Percentiles rank a stretch among this genome's conserved stretches.
Evolutionary conservation across 2,797 vertebrate species (phyloP).

Genomic region (Acanthurus lineatus): DNA sequence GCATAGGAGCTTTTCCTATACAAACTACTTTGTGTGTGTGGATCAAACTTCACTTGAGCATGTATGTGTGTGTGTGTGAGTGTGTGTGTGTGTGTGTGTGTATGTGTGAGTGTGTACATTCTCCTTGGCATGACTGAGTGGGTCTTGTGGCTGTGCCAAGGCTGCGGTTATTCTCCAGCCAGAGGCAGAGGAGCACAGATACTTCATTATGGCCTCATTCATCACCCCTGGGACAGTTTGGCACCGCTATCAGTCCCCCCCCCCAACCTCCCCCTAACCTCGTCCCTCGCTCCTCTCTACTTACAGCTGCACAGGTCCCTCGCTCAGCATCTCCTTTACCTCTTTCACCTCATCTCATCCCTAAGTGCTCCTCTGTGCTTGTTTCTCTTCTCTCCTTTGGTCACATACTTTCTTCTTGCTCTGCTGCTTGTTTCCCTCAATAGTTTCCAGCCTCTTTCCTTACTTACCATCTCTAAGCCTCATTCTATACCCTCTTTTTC

Average conservation of each 20-base stretch:
- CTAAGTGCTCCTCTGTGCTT: slow-evolving; percentile 20
- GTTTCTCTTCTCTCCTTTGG: slow-evolving; percentile 22
- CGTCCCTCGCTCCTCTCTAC: slow-evolving; percentile 39
- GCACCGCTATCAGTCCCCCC: slow-evolving; percentile 59
- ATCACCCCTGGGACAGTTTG: slow-evolving; percentile 82
- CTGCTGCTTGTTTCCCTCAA: slow-evolving; percentile 13
- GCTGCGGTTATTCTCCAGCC: slow-evolving; percentile 75
- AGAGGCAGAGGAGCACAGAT: slow-evolving; percentile 75
- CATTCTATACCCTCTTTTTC: slow-evolving; percentile 28
- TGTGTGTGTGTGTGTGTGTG: neutral
- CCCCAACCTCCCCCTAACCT: slow-evolving; percentile 55
- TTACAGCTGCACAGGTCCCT: slow-evolving; percentile 51
- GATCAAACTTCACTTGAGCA: slow-evolving; percentile 10
- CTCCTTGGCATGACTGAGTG: slow-evolving; percentile 65
- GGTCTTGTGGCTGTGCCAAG: slow-evolving; percentile 67
- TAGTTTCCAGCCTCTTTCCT: slow-evolving; percentile 17
- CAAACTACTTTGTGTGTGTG: slow-evolving; percentile 2
- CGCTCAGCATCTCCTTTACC: slow-evolving; percentile 42
- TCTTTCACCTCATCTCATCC: slow-evolving; percentile 41
- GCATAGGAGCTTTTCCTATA: slow-evolving; percentile 30
- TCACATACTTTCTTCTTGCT: slow-evolving; percentile 28
- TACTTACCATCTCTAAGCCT: slow-evolving; percentile 62
- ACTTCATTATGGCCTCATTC: slow-evolving; percentile 86
- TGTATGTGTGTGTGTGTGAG: neutral
- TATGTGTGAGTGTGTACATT: neutral